Conservation (phyloP, 2,888 invertebrate genomes). For the Oxytorus armatus region DNA sequence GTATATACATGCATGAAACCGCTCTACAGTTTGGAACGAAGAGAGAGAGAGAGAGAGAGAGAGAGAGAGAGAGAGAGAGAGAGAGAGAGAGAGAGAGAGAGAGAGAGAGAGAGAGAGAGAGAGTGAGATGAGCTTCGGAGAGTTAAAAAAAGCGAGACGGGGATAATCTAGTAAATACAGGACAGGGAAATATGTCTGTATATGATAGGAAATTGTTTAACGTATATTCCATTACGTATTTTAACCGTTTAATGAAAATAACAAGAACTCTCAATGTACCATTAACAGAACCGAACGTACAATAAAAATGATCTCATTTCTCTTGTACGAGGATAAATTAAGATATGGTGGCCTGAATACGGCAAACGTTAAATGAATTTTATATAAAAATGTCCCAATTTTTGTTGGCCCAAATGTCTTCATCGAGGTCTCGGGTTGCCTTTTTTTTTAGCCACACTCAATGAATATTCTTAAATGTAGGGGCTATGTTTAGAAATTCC, state of each 20-base stretch:
- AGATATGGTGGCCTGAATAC: too few species aligned
- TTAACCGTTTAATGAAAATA: too few species aligned
- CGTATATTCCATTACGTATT: too few species aligned
- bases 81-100: background rate
- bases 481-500: background rate
- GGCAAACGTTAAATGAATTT: background rate
- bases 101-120: background rate
- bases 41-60: slow-evolving; percentile 5
- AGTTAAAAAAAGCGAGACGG: too few species aligned
- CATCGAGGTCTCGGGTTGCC: background rate
- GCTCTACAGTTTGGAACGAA: slow-evolving; percentile 8
- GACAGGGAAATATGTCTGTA: too few species aligned
- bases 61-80: slow-evolving; percentile 5
- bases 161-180: too few species aligned
- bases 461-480: slow-evolving; percentile 1
- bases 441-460: background rate
- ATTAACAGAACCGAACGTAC: too few species aligned
- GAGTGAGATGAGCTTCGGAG: too few species aligned
- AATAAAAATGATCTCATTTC: too few species aligned
- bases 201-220: too few species aligned
- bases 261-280: too few species aligned
- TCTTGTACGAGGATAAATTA: too few species aligned
- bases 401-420: background rate
- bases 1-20: slow-evolving; percentile 14
- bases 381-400: background rate